phyloP scores from a whole-genome alignment of 2,113 vertebrate species.

The Cebidichthys violaceus region DNA sequence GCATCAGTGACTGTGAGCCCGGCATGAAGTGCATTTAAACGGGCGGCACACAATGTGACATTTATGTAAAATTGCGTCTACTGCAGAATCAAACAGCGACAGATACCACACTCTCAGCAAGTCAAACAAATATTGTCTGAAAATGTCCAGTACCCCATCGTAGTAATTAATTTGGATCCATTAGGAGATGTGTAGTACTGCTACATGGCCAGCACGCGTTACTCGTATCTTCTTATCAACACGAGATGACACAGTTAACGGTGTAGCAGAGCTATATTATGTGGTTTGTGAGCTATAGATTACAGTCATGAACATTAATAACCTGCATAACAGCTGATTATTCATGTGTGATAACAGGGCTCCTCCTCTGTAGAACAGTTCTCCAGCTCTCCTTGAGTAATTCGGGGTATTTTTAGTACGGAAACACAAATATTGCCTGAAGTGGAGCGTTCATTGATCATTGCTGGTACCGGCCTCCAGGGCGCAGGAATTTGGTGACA shows the following conservation, averaged over 20 bases:
- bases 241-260: not conserved
- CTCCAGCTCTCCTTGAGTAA: constrained; percentile 23
- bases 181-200: not conserved
- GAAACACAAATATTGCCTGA: constrained; percentile 10
- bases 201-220: not conserved
- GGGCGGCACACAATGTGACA: constrained; percentile 9
- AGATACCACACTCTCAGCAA: not conserved
- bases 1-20: constrained; percentile 26
- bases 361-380: not conserved
- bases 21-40: constrained; percentile 27
- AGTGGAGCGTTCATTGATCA: constrained; percentile 31
- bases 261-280: not conserved
- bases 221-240: not conserved
- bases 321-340: not conserved
- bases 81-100: not conserved
- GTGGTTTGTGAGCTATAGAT: constrained; percentile 13
- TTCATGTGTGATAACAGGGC: constrained; percentile 3
- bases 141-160: not conserved
- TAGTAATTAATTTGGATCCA: not conserved
- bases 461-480: not conserved
- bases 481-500: not conserved
- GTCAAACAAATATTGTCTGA: constrained; percentile 12
- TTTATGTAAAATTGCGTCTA: not conserved
- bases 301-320: constrained; percentile 2
- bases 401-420: constrained; percentile 25